Evolutionary conservation across 2,888 invertebrate genomes (phyloP), one percentile per base, ranked within the genome.

Genomic region (Cerastis leucographa): DNA sequence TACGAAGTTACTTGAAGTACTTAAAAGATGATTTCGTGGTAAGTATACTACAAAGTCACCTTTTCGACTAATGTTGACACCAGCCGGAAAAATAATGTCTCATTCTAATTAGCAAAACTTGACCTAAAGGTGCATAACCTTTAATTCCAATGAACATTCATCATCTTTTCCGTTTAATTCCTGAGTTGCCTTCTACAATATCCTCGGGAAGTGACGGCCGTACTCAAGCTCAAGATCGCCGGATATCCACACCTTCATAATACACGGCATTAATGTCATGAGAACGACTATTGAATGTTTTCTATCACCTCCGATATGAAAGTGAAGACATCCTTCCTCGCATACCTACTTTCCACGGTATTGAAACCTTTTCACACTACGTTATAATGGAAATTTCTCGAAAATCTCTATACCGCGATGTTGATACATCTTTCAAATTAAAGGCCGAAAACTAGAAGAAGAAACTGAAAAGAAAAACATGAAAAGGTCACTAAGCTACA

Each of bases 181-280:
- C 71, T 77, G 19, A 79, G n/a, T 71, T n/a, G 19, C 56, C 35
- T 56, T 71, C 51, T 51, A 51, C 56, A 22, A 78, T 79, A 69
- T 75, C 46, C 68, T 62, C 64, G 42, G 81, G 75, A 83, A 80
- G 49, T 62, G 81, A 29, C 71, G 3, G 46, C 9, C 14, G 17
- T 56, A 44, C 11, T 14, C 25, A n/a, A 66, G 42, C 75, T 54
- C 25, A 44, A 80, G 62, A 71, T 59, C 8, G 40, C 71, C 75
- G 71, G 72, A 83, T 72, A 72, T 76, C 65, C 61, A 69, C 35
- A 40, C 71, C 72, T 84, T 84, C 71, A 44, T 62, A n/a, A 40
- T n/a, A 44, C 25, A 64, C 40, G 51, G 62, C 74, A 54, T 79
- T 70, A 64, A 80, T 59, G 25, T 66, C 54, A 29, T 83, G 81